Evolutionary conservation across 2,888 invertebrate species (phyloP), one percentile per base, ranked within the genome.

Genomic region (Drymonia ruficornis): DNA sequence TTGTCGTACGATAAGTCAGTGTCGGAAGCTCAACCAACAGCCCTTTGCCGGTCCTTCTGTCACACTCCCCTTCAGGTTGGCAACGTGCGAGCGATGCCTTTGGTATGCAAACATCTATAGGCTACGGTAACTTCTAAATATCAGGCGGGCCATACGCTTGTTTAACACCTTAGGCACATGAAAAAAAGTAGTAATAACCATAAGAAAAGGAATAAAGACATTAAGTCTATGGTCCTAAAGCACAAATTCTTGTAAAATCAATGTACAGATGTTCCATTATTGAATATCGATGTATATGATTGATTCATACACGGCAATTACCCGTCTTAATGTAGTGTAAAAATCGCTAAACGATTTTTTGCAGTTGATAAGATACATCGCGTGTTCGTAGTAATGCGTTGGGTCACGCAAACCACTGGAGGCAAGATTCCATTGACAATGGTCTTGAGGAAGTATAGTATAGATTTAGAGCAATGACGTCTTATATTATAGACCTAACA

Each of bases 331-430:
- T 43, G 52, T 34, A 43, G 40, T 31, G 34, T 51, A 36, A 47
- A 47, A 52, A 46, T 40, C 42, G 18, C 51, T 15, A 28, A 49
- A 47, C 28, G 23, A 13, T 44, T 45, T 45, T 55, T 59, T 54
- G 16, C 47, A 15, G 31, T 34, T 51, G 46, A 57, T 61, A 65
- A 57, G 47, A 51, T 45, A 58, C 52, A 61, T 62, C 52, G 70
- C 67, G 71, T 71, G 71, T 49, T 53, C 54, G 51, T 36, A 13
- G n/a, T n/a, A 51, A 49, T 55, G 49, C n/a, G 23, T 50, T 50
- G 44, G 28, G 49, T 49, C 71, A 74, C 65, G 75, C 69, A 38
- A 70, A 50, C 49, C 45, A 58, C 28, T 51, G 52, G 44, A 28
- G n/a, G 45, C 2, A 28, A 45, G 28, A 28, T 36, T 45, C 28